A percentile compares a stretch with the other conserved stretches of the same genome.
These are phyloP conservation scores for Capromys pilorides DNA, from an alignment of 2,797 vertebrate species.

Conservation along the genomic window DNA sequence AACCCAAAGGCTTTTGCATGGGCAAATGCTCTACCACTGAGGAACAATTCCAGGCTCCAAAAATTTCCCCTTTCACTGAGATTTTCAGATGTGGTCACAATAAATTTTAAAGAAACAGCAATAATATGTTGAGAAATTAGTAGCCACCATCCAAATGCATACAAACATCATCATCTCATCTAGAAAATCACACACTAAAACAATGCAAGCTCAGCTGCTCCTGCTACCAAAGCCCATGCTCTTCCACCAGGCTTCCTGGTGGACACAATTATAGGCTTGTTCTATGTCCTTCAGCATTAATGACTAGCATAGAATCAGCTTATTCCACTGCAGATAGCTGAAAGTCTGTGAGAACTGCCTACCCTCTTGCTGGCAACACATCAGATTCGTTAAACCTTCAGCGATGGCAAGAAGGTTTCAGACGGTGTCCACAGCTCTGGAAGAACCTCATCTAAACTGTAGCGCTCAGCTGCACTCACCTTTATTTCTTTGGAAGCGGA, in stretches of 20 bases:
- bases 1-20: neutral
- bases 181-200: neutral
- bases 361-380: rapidly evolving
- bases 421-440: too few relatives aligned
- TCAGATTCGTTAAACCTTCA: too few relatives aligned
- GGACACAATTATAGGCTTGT: rapidly evolving
- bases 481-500: conserved; percentile 80
- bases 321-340: neutral
- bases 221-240: neutral
- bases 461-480: conserved; percentile 83
- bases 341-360: neutral
- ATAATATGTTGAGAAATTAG: neutral
- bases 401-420: too few relatives aligned
- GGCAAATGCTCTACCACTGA: neutral
- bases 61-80: neutral
- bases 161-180: neutral
- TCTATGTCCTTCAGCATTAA: neutral
- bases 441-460: neutral
- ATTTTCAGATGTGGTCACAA: neutral
- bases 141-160: neutral
- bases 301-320: neutral
- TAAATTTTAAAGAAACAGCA: neutral
- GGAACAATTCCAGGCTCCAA: neutral
- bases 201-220: rapidly evolving
- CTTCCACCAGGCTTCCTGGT: neutral